Evolutionary conservation across 2,888 invertebrate genomes (phyloP).

Genomic region (Diaphora mendica): DNA sequence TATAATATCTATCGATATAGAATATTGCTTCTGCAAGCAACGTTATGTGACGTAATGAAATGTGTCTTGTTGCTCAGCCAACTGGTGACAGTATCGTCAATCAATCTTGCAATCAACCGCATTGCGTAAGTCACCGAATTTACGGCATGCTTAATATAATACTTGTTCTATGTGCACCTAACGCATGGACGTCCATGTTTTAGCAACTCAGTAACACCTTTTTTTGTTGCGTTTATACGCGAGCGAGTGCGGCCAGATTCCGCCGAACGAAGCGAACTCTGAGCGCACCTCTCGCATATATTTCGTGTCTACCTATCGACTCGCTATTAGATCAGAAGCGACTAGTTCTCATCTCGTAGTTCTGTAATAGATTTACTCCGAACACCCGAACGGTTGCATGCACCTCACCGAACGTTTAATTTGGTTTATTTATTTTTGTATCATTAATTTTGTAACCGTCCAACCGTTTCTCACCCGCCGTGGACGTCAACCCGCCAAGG

Average conservation of each 20-base stretch:
- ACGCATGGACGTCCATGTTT: constrained; percentile 75
- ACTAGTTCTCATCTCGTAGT: constrained; percentile 48
- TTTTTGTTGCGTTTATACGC: constrained; percentile 50
- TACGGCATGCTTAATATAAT: constrained; percentile 64
- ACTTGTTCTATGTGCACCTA: constrained; percentile 73
- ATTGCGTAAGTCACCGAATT: constrained; percentile 93
- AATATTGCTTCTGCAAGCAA: constrained; percentile 74
- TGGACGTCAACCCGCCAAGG: constrained; percentile 57
- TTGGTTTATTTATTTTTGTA: constrained; percentile 58
- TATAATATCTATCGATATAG: constrained; percentile 47
- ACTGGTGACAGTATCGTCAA: constrained; percentile 96
- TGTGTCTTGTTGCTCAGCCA: constrained; percentile 91
- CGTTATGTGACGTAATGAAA: constrained; percentile 82
- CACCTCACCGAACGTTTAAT: constrained; percentile 49
- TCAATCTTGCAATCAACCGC: constrained; percentile 96
- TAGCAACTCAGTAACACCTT: constrained; percentile 52
- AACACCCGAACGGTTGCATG: constrained; percentile 54
- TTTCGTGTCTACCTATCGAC: constrained; percentile 38
- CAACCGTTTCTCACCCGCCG: constrained; percentile 55
- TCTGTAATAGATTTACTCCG: constrained; percentile 43
- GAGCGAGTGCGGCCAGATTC: constrained; percentile 24
- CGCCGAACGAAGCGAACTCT: constrained; percentile 6
- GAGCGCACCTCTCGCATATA: constrained; percentile 21
- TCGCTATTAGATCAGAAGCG: constrained; percentile 41
- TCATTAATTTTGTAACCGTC: constrained; percentile 65